A percentile compares a stretch with the other conserved stretches of the same genome.
phyloP scores from a whole-genome alignment of 2,797 vertebrate species.

The Pelobates cultripes region DNA sequence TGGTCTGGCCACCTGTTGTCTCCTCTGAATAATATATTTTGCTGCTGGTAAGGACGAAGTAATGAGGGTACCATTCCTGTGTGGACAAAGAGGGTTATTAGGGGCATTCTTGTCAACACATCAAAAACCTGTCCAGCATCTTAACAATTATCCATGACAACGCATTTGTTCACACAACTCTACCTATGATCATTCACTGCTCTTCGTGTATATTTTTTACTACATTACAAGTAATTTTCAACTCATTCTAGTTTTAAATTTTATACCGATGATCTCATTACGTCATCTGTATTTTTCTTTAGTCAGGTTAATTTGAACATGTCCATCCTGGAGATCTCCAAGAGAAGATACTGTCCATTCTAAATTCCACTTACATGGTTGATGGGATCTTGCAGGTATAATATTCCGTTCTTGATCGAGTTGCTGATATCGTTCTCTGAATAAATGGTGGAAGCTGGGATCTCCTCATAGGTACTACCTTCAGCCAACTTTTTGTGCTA shows the following conservation, averaged over 20 bases:
- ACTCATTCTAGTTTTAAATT: too few relatives aligned
- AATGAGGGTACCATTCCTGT: conserved; percentile 98
- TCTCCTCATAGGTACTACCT: conserved; percentile 95
- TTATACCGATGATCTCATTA: not conserved
- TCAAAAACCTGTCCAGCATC: too few relatives aligned
- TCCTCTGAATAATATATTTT: conserved; percentile 98
- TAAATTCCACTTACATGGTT: conserved; percentile 81
- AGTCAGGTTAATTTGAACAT: too few relatives aligned
- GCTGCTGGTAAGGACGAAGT: conserved; percentile 95
- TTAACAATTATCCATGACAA: too few relatives aligned
- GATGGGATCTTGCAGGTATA: conserved; percentile 95
- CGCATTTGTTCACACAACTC: too few relatives aligned
- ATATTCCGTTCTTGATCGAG: conserved; percentile 97
- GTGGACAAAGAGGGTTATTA: conserved; percentile 24
- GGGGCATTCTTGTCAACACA: too few relatives aligned
- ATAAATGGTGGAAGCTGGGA: conserved; percentile 89
- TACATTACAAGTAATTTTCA: too few relatives aligned
- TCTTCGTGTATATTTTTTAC: too few relatives aligned
- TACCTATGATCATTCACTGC: too few relatives aligned
- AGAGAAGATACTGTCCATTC: not conserved
- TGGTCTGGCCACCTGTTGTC: conserved; percentile 89
- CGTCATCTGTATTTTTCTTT: not conserved
- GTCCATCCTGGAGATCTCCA: too few relatives aligned
- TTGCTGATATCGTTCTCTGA: conserved; percentile 99
- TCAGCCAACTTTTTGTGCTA: conserved; percentile 99